Conservation (phyloP, 1,140 invertebrate genomes). For the Sarcophaga peregrina region DNA sequence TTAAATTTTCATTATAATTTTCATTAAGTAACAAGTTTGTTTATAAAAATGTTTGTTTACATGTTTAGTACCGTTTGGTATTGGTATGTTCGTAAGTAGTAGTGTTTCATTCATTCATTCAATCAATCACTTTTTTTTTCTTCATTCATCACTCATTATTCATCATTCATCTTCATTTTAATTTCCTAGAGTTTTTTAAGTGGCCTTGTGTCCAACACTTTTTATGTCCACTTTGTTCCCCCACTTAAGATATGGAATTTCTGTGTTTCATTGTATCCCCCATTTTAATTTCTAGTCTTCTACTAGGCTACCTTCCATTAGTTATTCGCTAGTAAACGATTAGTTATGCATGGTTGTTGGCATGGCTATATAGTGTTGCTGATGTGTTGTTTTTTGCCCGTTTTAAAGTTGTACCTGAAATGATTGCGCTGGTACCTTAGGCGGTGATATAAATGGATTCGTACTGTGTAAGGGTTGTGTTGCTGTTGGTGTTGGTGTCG, state of each 20-base stretch:
- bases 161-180: no score
- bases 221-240: no score
- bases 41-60: no score
- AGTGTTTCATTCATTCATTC: no score
- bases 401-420: constrained; percentile 76
- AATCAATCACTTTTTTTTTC: no score
- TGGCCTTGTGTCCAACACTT: constrained; percentile 28
- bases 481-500: constrained; percentile 48
- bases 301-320: no score
- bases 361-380: not conserved
- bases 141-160: no score
- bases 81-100: no score
- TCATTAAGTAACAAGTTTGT: not conserved
- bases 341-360: not conserved
- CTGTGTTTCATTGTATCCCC: not conserved
- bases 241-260: no score
- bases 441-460: constrained; percentile 70
- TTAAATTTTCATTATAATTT: no score
- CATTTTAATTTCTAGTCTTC: not conserved
- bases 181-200: constrained; percentile 9
- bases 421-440: constrained; percentile 70
- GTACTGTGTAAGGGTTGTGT: constrained; percentile 64
- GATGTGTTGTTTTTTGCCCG: not conserved
- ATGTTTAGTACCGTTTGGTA: no score
- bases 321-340: no score